Evolutionary conservation across 1,140 invertebrate species (phyloP), one percentile per base, ranked within the genome.

Genomic region (Homalodisca vitripennis): DNA sequence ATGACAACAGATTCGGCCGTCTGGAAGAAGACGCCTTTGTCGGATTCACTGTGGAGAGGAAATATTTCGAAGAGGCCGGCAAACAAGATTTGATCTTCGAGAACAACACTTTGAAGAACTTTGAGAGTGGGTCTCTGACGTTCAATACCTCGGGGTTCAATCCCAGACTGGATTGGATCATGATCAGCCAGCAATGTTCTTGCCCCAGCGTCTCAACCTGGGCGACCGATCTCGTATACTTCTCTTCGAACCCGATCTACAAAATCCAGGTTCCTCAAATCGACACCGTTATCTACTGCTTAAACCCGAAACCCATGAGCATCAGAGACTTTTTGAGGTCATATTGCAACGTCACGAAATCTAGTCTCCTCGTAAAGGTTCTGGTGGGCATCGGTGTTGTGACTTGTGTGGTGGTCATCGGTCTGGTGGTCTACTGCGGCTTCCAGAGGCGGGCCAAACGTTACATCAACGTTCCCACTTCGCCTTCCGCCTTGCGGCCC

Each of bases 1-100:
- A 84, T 70, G 87, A 89, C 75, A 91, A 91, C 77, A 82, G 79
- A 3, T 84, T 92, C 55, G 79, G 77, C 0, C 80, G 78, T 13
- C 69, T 89, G 0, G 79, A 81, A 17, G 78, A 83, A 17, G 86
- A 86, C 1, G 86, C 88, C 14, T 88, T 90, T 71, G 75, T 82
- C 0, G 85, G 84, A 0, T 84, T 91, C 10, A 80, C 79, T 17
- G 81, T 84, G 0, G 83, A 86, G 57, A 29, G 63, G 3, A 29
- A 73, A 14, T 74, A n/a, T 46, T 74, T 64, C 66, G 74, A 71
- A 75, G 77, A 64, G 69, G 76, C n/a, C 78, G 71, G 67, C 10
- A 69, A 66, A 31, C 73, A 83, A 74, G 84, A 85, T 62, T 79
- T 90, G 2, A 79, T 82, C 12, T 87, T 92, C 70, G 84, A 87